Percentiles rank a stretch among this genome's conserved stretches.
Evolutionary conservation across 2,888 invertebrate genomes (phyloP).

Genomic region (Dryadula phaetusa): DNA sequence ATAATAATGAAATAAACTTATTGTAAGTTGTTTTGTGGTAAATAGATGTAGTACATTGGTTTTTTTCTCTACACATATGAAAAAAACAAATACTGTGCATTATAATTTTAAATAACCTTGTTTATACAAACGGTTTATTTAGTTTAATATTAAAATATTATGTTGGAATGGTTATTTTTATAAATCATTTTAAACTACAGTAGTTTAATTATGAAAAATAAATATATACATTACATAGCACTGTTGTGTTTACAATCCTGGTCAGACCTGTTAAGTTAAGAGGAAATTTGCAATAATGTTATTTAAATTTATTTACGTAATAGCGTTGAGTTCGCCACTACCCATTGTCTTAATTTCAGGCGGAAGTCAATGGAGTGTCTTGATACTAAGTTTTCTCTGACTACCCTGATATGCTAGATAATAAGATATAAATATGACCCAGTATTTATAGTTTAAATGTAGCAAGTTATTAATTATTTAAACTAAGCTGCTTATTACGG

Average conservation of each 20-base stretch:
- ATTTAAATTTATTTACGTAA: too few species aligned
- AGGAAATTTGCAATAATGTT: neutral
- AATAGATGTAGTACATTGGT: neutral
- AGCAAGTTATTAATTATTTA: too few species aligned
- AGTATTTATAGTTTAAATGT: too few species aligned
- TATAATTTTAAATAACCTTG: neutral
- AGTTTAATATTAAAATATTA: neutral
- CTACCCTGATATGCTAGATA: too few species aligned
- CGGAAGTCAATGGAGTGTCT: too few species aligned
- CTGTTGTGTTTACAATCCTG: conserved; percentile 48
- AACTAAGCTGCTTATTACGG: too few species aligned
- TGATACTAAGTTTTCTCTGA: too few species aligned
- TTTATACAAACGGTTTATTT: neutral
- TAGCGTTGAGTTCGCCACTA: too few species aligned
- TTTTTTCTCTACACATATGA: too few species aligned
- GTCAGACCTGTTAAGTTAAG: conserved; percentile 53
- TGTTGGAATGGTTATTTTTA: neutral
- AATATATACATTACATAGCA: conserved; percentile 36
- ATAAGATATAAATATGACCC: too few species aligned
- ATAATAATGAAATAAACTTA: neutral
- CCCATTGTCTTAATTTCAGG: too few species aligned
- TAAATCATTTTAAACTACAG: conserved; percentile 3
- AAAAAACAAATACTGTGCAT: neutral
- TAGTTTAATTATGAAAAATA: neutral
- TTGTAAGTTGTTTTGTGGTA: neutral